phyloP scores from a whole-genome alignment of 2,113 vertebrate genomes.

The Trogon melanurus region DNA sequence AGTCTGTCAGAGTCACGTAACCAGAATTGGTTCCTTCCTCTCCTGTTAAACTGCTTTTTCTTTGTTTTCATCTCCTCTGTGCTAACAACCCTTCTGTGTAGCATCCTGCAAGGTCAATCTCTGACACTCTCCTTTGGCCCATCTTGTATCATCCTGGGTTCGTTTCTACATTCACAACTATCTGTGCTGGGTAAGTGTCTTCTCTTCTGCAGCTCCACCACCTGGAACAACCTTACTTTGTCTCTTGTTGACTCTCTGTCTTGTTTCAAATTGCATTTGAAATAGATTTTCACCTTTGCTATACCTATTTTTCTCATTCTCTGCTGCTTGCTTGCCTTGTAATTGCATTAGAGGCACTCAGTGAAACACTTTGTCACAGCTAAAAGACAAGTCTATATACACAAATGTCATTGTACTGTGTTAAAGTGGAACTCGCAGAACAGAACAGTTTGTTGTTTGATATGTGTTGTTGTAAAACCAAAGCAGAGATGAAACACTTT shows the following conservation, averaged over 20 bases:
- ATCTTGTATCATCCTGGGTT: not conserved
- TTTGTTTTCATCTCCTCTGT: constrained; percentile 53
- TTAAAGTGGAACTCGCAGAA: not conserved
- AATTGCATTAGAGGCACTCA: not conserved
- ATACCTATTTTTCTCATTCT: not conserved
- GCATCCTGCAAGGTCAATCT: constrained; percentile 32
- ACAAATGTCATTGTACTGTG: not conserved
- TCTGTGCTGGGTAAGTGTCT: constrained; percentile 13
- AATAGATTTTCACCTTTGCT: constrained; percentile 40
- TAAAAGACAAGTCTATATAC: not conserved
- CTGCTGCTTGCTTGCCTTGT: not conserved
- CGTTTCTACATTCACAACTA: not conserved
- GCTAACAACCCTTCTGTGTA: constrained; percentile 33
- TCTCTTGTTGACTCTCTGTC: constrained; percentile 25
- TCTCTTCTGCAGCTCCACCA: constrained; percentile 30
- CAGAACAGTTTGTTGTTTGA: not conserved
- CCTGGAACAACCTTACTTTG: constrained; percentile 34
- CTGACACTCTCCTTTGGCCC: constrained; percentile 14
- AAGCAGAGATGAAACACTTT: not conserved
- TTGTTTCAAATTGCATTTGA: constrained; percentile 47
- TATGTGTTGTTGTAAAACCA: not conserved
- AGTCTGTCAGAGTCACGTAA: not conserved
- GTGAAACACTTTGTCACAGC: not conserved
- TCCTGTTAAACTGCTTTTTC: constrained; percentile 22
- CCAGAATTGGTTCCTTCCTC: constrained; percentile 44